Conservation (phyloP, 2,113 vertebrate genomes). For the Haplotaxodon microlepis region DNA sequence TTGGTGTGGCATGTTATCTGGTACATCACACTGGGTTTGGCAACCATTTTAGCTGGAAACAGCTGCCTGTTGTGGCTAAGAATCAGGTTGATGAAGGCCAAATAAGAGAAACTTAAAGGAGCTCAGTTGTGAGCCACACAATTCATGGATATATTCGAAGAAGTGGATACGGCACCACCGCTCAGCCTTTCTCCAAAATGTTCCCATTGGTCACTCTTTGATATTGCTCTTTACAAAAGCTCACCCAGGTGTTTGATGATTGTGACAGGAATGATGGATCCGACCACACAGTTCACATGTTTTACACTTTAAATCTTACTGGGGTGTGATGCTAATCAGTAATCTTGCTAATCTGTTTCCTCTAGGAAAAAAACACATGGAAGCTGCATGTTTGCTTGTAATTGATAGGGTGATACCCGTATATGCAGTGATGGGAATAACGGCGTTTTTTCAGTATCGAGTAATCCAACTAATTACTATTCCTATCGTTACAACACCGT, state of each 20-base stretch:
- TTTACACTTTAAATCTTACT: not conserved
- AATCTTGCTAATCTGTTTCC: not conserved
- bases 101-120: not conserved
- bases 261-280: not conserved
- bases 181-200: not conserved
- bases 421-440: not conserved
- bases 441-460: not conserved
- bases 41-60: not conserved
- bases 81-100: not conserved
- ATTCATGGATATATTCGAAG: not conserved
- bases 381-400: not conserved
- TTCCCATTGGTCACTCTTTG: not conserved
- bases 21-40: not conserved
- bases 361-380: not conserved
- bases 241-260: not conserved
- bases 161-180: not conserved
- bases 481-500: rapidly evolving
- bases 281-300: not conserved
- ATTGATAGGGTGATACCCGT: not conserved
- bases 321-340: not conserved
- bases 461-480: not conserved
- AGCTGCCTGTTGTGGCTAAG: not conserved
- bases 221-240: not conserved
- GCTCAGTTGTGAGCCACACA: not conserved
- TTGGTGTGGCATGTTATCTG: not conserved